Evolutionary conservation across 37 sponge, comb jelly and placozoan genomes (phyloP), one percentile per base, ranked within the genome.

Genomic region (Dysidea cf. avara): DNA sequence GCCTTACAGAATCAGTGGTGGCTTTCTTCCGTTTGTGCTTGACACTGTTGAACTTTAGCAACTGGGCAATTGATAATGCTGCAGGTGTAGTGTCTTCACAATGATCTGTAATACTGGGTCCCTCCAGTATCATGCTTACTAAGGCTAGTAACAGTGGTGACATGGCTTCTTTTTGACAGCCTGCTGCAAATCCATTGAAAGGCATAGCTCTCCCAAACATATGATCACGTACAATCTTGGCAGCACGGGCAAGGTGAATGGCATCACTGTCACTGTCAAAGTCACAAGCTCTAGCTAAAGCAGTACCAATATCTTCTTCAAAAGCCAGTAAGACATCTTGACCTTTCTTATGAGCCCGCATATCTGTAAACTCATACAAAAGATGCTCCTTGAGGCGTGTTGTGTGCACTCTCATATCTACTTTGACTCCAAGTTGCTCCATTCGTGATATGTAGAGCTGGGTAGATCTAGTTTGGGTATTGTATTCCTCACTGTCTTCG

Each of bases 241-340:
- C 77, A 33, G 77, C 77, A 64, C 34, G 77, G 46, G 66, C 77
- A 62, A 74, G 77, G 25, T 61, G 75, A 17, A 60, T 39, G 46
- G 75, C 75, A n/a, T n/a, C n/a, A n/a, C n/a, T n/a, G n/a, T n/a
- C n/a, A n/a, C n/a, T n/a, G n/a, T n/a, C n/a, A n/a, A 61, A 21
- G 28, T 61, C 66, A 57, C 75, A 76, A 25, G 66, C 77, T 76
- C 49, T 76, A 34, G 49, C 37, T 26, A 64, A 46, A 32, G 76
- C 76, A 74, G 7, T 7, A 60, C 77, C 55, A 25, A 76, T 63
- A 36, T 76, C 77, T 39, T 76, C 66, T 33, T 64, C 65, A 74
- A 60, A 74, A 48, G 31, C 31, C 20, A 74, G 61, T 43, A 74
- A 33, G 25, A 74, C 48, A 59, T 74, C 61, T 74, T 29, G 5